These are phyloP conservation scores for Eolophus roseicapilla DNA, from an alignment of 2,113 vertebrate genomes.

Conservation along the genomic window DNA sequence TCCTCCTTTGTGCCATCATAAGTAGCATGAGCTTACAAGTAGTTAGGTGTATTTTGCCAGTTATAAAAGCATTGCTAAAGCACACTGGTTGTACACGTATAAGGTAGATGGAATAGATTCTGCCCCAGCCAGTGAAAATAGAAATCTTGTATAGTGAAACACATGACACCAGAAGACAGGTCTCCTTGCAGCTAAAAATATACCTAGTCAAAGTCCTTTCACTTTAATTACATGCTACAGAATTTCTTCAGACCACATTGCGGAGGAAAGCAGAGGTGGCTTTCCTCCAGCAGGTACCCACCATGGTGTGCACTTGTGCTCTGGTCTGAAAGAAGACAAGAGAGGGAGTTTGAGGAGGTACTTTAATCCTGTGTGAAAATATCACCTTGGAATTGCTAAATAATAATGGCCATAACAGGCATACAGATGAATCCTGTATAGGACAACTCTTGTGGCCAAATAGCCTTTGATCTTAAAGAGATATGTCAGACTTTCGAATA, in stretches of 20 bases:
- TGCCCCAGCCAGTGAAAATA: neutral
- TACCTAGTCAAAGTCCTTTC: neutral
- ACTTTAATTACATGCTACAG: neutral
- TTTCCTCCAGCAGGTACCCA: neutral
- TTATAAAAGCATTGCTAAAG: neutral
- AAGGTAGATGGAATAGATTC: neutral
- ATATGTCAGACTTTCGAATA: neutral
- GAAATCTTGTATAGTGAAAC: neutral
- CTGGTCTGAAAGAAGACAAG: neutral
- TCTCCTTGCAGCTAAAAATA: neutral
- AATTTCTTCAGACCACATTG: neutral
- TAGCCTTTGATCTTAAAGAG: neutral
- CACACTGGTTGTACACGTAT: neutral
- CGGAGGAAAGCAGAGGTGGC: neutral
- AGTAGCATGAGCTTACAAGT: neutral
- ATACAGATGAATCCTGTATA: neutral
- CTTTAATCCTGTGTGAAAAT: neutral
- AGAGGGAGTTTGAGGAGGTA: neutral
- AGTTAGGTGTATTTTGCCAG: neutral
- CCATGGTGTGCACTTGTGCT: rapidly evolving
- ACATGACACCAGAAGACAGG: neutral
- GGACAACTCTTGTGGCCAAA: neutral
- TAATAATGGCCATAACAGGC: neutral
- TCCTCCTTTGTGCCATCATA: neutral
- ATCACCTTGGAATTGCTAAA: neutral